phyloP scores from a whole-genome alignment of 2,888 invertebrate genomes.

The Silvanus unidentatus region DNA sequence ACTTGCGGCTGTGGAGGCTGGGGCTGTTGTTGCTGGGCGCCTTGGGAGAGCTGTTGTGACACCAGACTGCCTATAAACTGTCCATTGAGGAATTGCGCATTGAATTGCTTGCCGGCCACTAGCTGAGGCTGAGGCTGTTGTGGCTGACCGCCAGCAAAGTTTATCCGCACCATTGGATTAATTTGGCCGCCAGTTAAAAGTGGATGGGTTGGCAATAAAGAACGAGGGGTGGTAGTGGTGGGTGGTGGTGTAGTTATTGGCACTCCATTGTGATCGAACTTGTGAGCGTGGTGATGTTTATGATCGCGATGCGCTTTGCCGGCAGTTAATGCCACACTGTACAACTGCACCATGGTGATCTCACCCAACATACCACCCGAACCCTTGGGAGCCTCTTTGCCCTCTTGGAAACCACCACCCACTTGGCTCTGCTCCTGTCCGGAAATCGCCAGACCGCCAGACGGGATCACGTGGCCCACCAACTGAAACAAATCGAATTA shows the following conservation, averaged over 20 bases:
- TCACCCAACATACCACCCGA: constrained; percentile 66
- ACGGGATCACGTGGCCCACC: constrained; percentile 70
- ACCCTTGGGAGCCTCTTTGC: constrained; percentile 49
- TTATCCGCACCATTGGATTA: constrained; percentile 53
- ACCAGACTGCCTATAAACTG: constrained; percentile 50
- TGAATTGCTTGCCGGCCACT: constrained; percentile 51
- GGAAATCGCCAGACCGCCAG: constrained; percentile 67
- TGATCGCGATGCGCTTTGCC: constrained; percentile 84
- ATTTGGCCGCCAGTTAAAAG: constrained; percentile 60
- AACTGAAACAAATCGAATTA: constrained; percentile 51
- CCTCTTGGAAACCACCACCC: constrained; percentile 53
- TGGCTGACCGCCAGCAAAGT: constrained; percentile 45
- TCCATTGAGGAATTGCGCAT: constrained; percentile 58
- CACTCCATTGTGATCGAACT: constrained; percentile 67
- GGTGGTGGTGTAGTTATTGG: constrained; percentile 57
- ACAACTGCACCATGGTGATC: constrained; percentile 73
- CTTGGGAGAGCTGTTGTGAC: constrained; percentile 25
- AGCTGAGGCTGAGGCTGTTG: constrained; percentile 42
- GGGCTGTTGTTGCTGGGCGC: constrained; percentile 3
- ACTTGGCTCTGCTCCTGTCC: constrained; percentile 66
- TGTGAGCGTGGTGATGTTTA: constrained; percentile 81
- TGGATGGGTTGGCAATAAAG: constrained; percentile 49
- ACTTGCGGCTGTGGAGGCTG: constrained; percentile 3
- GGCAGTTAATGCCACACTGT: constrained; percentile 73
- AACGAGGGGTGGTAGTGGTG: constrained; percentile 51